phyloP scores from a whole-genome alignment of 2,113 vertebrate species.

The Sprattus sprattus region DNA sequence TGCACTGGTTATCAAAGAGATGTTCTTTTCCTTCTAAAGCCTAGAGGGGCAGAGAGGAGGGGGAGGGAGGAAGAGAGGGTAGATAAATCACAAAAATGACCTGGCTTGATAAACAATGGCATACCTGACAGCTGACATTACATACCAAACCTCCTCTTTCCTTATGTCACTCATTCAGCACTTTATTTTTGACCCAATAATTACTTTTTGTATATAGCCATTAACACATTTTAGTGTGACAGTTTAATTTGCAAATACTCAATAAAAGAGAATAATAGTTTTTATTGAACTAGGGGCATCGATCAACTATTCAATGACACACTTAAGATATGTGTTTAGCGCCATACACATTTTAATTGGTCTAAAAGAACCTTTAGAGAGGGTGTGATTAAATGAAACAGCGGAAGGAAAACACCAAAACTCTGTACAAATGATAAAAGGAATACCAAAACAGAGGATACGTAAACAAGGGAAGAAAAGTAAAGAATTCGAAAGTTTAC shows the following conservation, averaged over 20 bases:
- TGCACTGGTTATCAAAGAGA: background rate
- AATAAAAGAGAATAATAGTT: background rate
- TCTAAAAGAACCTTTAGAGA: background rate
- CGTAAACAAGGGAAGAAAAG: background rate
- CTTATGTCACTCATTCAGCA: background rate
- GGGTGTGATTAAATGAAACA: background rate
- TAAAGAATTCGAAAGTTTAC: no score
- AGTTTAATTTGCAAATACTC: background rate
- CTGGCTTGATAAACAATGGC: constrained; percentile 11
- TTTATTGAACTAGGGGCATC: background rate
- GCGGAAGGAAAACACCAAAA: background rate
- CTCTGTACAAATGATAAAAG: background rate
- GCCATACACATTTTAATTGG: background rate
- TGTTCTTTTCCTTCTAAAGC: background rate
- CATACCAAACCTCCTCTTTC: background rate
- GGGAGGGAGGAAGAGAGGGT: background rate
- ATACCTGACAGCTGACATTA: background rate
- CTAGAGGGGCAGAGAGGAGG: background rate
- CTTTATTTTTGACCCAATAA: background rate
- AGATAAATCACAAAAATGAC: background rate
- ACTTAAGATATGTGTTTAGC: background rate
- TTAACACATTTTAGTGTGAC: background rate
- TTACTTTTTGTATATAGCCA: background rate
- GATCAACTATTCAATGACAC: background rate
- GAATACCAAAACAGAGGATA: background rate